Evolutionary conservation across 2,797 vertebrate genomes (phyloP).

Genomic region (Phoeniculus purpureus): DNA sequence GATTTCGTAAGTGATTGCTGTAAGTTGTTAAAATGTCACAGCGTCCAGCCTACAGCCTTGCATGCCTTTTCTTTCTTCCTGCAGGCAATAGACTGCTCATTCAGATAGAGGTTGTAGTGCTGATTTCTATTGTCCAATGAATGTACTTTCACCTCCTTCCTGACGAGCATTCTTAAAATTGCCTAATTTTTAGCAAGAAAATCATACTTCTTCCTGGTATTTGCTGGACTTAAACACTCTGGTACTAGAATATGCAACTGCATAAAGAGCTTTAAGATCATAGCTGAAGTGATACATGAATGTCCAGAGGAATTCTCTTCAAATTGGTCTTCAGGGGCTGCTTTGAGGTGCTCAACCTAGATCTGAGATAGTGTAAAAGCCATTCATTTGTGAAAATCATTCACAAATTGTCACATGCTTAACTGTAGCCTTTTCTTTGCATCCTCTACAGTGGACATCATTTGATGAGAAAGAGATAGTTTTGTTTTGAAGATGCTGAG

Average conservation of each 20-base stretch:
- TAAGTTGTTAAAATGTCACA: background rate
- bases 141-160: conserved; percentile 40
- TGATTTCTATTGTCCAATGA: conserved; percentile 8
- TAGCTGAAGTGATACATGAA: background rate
- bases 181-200: conserved; percentile 32
- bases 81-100: background rate
- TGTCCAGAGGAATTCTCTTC: background rate
- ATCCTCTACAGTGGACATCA: background rate
- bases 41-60: background rate
- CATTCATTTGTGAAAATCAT: background rate
- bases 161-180: background rate
- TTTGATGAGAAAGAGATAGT: background rate
- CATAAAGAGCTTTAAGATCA: background rate
- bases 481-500: background rate
- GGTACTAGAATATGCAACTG: background rate
- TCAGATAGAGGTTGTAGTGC: background rate
- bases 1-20: background rate
- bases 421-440: background rate
- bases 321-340: background rate
- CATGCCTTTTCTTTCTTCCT: background rate
- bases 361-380: background rate
- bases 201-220: conserved; percentile 1
- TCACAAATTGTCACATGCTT: background rate
- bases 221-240: background rate
- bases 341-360: background rate